Conservation (phyloP, 2,888 invertebrate species). For the Volucella zonaria region DNA sequence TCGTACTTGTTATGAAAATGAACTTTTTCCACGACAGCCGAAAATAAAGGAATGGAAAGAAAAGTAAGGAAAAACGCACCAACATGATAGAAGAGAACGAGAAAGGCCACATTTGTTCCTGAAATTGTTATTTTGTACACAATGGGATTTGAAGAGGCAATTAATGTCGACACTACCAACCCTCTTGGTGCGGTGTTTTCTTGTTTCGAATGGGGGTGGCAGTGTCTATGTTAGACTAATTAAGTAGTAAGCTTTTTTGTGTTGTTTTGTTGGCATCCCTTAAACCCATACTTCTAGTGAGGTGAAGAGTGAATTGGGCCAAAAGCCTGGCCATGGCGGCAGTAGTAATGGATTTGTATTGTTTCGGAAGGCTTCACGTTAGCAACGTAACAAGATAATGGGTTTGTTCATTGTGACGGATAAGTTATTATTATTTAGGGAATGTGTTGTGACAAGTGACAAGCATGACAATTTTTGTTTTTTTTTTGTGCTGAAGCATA, state of each 20-base stretch:
- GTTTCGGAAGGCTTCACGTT: slow-evolving; percentile 25
- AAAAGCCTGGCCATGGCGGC: slow-evolving; percentile 24
- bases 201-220: slow-evolving; percentile 5
- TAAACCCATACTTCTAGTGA: not conserved
- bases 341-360: slow-evolving; percentile 55
- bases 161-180: slow-evolving; percentile 60
- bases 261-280: slow-evolving; percentile 10
- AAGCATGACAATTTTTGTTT: no score
- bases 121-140: slow-evolving; percentile 23
- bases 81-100: not conserved
- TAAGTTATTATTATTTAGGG: slow-evolving; percentile 11
- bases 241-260: slow-evolving; percentile 45
- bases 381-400: slow-evolving; percentile 39
- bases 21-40: slow-evolving; percentile 39
- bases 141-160: slow-evolving; percentile 44
- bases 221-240: slow-evolving; percentile 40
- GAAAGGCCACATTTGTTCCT: slow-evolving; percentile 49
- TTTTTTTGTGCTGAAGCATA: no score
- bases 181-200: not conserved
- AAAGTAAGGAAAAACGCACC: not conserved
- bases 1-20: not conserved
- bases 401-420: slow-evolving; percentile 40
- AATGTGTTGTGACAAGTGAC: slow-evolving; percentile 11
- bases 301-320: not conserved
- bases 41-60: slow-evolving; percentile 15